Conservation (phyloP, 2,797 vertebrate genomes). For the Lacerta bilineata region DNA sequence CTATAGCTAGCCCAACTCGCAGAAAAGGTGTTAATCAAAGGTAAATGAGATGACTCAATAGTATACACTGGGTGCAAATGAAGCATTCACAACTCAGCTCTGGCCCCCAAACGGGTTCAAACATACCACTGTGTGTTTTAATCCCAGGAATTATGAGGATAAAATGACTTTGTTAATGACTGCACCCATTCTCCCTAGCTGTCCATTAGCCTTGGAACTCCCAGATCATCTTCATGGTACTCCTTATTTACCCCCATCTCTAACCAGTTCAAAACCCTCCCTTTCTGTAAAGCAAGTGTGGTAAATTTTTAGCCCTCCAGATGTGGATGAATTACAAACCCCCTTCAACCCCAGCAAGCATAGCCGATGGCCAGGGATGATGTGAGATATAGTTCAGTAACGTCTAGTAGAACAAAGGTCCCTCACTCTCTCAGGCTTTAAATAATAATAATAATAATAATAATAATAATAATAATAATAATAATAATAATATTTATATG, state of each 20-base stretch:
- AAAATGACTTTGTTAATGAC: not conserved
- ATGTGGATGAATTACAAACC: too few species aligned
- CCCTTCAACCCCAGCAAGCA: too few species aligned
- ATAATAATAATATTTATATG: too few species aligned
- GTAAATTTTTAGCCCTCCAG: too few species aligned
- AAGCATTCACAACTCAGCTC: slow-evolving; percentile 26
- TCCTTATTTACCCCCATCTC: too few species aligned
- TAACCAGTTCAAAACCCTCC: not conserved
- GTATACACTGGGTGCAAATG: slow-evolving; percentile 23
- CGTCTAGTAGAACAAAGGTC: too few species aligned
- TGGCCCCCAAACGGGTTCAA: slow-evolving; percentile 21
- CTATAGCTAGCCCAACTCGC: slow-evolving; percentile 22
- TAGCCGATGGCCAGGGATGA: too few species aligned
- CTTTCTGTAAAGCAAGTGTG: not conserved
- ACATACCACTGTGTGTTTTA: slow-evolving; percentile 15
- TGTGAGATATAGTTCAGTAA: too few species aligned
- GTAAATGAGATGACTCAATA: slow-evolving; percentile 33
- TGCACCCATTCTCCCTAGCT: not conserved
- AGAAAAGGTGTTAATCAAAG: slow-evolving; percentile 32
- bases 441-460: too few species aligned
- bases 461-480: too few species aligned
- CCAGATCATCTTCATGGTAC: not conserved
- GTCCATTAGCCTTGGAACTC: not conserved
- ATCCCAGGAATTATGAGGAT: slow-evolving; percentile 30
- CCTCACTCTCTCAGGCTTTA: too few species aligned